Evolutionary conservation across 2,797 vertebrate species (phyloP), one percentile per base, ranked within the genome.

Genomic region (Neosilurus hyrtlii): DNA sequence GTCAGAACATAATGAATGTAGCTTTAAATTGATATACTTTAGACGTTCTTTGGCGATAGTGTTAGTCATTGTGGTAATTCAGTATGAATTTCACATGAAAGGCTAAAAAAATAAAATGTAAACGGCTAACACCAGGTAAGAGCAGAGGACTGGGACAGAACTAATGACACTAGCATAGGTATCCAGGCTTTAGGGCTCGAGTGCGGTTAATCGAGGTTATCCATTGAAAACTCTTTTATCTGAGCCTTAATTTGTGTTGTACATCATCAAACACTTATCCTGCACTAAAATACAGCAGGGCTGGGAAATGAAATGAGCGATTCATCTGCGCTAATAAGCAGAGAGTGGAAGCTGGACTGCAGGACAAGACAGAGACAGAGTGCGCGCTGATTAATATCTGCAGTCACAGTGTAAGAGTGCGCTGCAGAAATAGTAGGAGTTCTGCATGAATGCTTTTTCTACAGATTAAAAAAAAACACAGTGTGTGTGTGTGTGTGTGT

Each of bases 331-430:
- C 81, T 75, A 75, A 82, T 57, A 76, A 76, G 65, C 63, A 68
- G 73, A 67, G 26, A 63, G 26, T 6, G 63, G 63, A 51, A 63
- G 62, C 52, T 51, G 54, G 24, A 51, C 73, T 70, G 37, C n/a
- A 77, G 26, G 9, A 61, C 63, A 9, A 61, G 61, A 61, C 54
- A 20, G 68, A 54, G 22, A 43, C 35, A 43, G 20, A 72, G 68
- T 18, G 61, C 62, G 81, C 2, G 51, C 20, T 76, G 81, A 76
- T 82, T 68, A 77, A 76, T 76, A 68, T 67, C 71, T 24, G 71
- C 43, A 63, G 68, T 68, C 56, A 63, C 37, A 22, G 59, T 73
- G 70, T 63, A 70, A 73, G 57, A 37, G 54, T 24, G 26, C 56
- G 20, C 71, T 57, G 68, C 5, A 15, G 51, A 26, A 71, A 49